A percentile compares a stretch with the other conserved stretches of the same genome.
Conservation (phyloP, 2,888 invertebrate species). For the Sicus ferrugineus region DNA sequence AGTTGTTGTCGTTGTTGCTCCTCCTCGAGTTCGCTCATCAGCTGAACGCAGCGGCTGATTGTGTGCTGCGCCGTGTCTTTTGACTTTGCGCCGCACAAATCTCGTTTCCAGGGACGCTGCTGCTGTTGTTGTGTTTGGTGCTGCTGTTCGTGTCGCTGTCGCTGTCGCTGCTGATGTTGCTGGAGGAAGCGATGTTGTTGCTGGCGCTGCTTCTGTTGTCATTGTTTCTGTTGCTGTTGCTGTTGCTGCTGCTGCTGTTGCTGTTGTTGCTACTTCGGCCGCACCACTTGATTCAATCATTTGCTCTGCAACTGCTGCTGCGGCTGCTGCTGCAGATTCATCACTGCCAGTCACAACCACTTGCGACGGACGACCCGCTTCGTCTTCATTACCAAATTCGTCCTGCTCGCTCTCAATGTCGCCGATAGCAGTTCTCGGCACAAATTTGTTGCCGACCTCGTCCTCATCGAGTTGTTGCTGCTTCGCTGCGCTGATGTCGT, state of each 20-base stretch:
- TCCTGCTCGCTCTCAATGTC: conserved; percentile 49
- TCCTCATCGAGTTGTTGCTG: conserved; percentile 6
- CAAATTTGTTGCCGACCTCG: conserved; percentile 21
- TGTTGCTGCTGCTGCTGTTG: too few species aligned
- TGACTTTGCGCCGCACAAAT: conserved; percentile 20
- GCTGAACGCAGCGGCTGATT: neutral
- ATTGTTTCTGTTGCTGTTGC: conserved; percentile 27
- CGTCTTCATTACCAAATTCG: conserved; percentile 44
- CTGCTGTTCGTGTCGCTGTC: conserved; percentile 14
- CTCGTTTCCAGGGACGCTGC: neutral
- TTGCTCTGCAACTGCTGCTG: neutral
- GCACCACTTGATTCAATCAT: neutral
- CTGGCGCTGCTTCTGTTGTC: conserved; percentile 24
- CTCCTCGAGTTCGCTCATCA: neutral
- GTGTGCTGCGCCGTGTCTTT: conserved; percentile 10
- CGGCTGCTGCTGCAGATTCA: conserved; percentile 39
- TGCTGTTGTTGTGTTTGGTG: neutral
- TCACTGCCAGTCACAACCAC: conserved; percentile 49
- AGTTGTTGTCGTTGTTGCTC: conserved; percentile 7
- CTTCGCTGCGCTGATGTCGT: conserved; percentile 22
- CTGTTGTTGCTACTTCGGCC: too few species aligned
- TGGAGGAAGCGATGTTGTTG: conserved; percentile 32
- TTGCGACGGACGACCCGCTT: conserved; percentile 42
- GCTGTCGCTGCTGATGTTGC: conserved; percentile 35
- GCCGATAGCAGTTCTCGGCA: conserved; percentile 48